Evolutionary conservation across 2,888 invertebrate genomes (phyloP), one percentile per base, ranked within the genome.

Genomic region (Drosophila neoperkinsi): DNA sequence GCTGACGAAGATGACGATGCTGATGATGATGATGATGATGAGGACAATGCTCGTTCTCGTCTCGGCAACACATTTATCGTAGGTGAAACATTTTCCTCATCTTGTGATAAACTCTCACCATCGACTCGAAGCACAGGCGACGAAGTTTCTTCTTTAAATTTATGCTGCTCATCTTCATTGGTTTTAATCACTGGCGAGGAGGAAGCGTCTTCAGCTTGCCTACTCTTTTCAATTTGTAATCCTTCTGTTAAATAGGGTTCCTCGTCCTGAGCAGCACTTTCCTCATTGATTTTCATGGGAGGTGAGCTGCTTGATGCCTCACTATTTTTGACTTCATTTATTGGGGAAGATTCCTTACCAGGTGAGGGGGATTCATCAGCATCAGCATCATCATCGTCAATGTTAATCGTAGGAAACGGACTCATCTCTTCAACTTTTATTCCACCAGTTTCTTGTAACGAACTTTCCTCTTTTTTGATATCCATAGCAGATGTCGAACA

Each of bases 1-100:
- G 21, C 16, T 46, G 46, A 4, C 13, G 46, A 10, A 36, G 53
- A 38, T n/a, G 28, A n/a, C 5, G 36, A 28, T 7, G 13, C 6
- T 13, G 38, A 56, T 5, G 38, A 38, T 28, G 36, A 13, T 31
- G 62, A 61, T 3, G 34, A 21, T 30, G 51, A 38, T 16, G 55
- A 59, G 0, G 41, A 49, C 28, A 34, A 10, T 52, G 28, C 25
- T 30, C 11, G 4, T 21, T 38, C 55, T 30, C 38, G 13, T 46
- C 55, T 41, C 16, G 34, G 21, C 30, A 41, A 9, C 38, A 28
- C 10, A 21, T 36, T 61, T n/a, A 41, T 31, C 25, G 34, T 18
- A 11, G 36, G 34, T 9, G 71, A 58, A 33, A 18, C 38, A 34
- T 16, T 30, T 51, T 79, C 58, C 11, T 55, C 74, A 52, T 74